phyloP scores from a whole-genome alignment of 2,888 invertebrate species.

The Tetranychus piercei region DNA sequence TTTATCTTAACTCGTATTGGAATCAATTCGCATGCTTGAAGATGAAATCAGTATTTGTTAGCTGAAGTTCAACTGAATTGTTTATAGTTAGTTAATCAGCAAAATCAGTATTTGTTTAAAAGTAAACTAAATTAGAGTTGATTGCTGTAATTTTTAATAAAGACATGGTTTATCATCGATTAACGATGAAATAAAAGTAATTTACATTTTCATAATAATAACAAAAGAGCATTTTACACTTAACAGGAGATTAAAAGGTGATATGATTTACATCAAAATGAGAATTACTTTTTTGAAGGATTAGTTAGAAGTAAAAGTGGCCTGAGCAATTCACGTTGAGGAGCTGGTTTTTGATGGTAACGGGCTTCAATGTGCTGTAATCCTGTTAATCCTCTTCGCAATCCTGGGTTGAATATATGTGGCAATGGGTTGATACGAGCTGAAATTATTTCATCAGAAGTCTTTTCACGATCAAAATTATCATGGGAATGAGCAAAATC shows the following conservation, averaged over 20 bases:
- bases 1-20: background rate
- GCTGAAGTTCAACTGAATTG: no score
- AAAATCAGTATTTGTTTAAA: no score
- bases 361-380: slow-evolving; percentile 10
- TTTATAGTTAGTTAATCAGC: no score
- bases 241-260: background rate
- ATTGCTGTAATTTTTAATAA: no score
- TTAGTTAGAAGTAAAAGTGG: slow-evolving; percentile 5
- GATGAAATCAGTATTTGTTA: no score
- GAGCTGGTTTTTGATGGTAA: slow-evolving; percentile 3
- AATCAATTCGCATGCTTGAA: background rate
- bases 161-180: no score
- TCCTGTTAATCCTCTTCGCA: slow-evolving; percentile 1
- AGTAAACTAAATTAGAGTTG: no score
- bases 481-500: slow-evolving; percentile 5
- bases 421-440: slow-evolving; percentile 6
- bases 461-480: slow-evolving; percentile 12
- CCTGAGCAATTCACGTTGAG: background rate
- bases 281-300: background rate
- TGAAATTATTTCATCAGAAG: slow-evolving; percentile 5
- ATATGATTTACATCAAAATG: background rate
- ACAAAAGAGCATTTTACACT: background rate
- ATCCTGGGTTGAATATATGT: slow-evolving; percentile 6
- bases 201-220: no score
- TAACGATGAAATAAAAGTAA: no score